Percentiles rank a stretch among this genome's conserved stretches.
These are phyloP conservation scores for Didymodactylos carnosus DNA, from an alignment of 2,888 invertebrate genomes.

Conservation along the genomic window DNA sequence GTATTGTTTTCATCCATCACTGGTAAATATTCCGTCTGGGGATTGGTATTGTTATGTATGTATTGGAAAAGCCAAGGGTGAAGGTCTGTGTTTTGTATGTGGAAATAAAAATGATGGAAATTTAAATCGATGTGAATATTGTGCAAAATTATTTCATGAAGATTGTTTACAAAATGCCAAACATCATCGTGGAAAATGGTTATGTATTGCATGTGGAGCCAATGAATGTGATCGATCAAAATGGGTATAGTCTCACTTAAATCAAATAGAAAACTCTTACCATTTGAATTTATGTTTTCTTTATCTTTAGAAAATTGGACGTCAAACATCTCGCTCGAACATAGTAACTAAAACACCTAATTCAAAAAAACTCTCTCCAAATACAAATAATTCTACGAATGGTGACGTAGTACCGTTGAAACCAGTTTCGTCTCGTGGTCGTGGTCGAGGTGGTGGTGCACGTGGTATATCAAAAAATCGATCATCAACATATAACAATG, in stretches of 20 bases:
- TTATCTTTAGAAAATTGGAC: not conserved
- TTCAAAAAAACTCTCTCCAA: not conserved
- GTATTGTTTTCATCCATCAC: constrained; percentile 64
- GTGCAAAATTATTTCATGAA: constrained; percentile 4
- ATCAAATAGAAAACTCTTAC: not conserved
- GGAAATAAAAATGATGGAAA: not conserved
- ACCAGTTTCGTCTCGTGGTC: too few relatives aligned
- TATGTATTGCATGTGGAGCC: not conserved
- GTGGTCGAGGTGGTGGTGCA: too few relatives aligned
- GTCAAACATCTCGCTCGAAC: not conserved
- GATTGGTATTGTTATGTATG: constrained; percentile 67
- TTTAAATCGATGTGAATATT: constrained; percentile 11
- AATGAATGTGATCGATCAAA: not conserved
- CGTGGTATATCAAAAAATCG: too few relatives aligned
- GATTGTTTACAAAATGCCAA: constrained; percentile 9
- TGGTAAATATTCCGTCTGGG: not conserved
- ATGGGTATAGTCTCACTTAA: not conserved
- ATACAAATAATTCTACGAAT: not conserved
- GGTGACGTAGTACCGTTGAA: too few relatives aligned
- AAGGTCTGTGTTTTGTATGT: constrained; percentile 10
- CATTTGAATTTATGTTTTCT: not conserved
- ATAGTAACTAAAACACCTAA: not conserved
- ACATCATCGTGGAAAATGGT: not conserved
- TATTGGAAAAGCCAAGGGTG: constrained; percentile 28
- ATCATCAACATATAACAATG: not conserved